Evolutionary conservation across 1,140 invertebrate species (phyloP), one percentile per base, ranked within the genome.

Genomic region (Diuraphis noxia): DNA sequence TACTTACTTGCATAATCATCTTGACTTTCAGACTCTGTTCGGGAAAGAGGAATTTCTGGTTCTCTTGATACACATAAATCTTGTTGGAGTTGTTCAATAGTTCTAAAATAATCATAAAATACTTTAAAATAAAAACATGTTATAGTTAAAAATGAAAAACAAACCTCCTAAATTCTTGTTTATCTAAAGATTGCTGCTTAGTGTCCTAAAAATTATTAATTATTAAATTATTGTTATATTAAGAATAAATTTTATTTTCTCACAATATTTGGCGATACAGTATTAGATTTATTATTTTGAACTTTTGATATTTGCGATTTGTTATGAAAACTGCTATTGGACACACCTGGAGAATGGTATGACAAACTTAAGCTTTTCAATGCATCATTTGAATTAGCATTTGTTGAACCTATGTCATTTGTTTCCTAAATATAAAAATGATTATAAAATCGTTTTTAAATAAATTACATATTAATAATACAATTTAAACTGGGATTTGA

Each of bases 1-100:
- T 10, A 90, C 88, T 91, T 38, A 91, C 89, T 91, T 30, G 89
- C 89, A 81, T 91, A 79, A 81, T 91, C 89, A 81, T 91, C 89
- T 82, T 91, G 89, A 91, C 89, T 91, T 30, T 91, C 30, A 40
- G 72, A 82, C 1, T 91, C 89, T 40, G 81, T 40, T 91, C 34
- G 38, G 13, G 43, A 81, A 38, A 52, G 36, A 82, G 40, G 40
- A 49, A 91, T 10, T 81, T 91, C 89, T 30, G 43, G 34, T 81
- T 91, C 77, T 91, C 43, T 91, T 38, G 89, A 79, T 36, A 36
- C 81, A 38, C 63, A 91, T 52, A 91, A 82, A 79, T 91, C 77
- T 82, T 82, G 89, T 82, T 91, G 89, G 19, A 91, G 77, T 41
- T 91, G 19, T 82, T 91, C 89, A 34, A 91, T 91, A 38, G 89